Conservation (phyloP, 2,888 invertebrate genomes). For the Chloromyia formosa region DNA sequence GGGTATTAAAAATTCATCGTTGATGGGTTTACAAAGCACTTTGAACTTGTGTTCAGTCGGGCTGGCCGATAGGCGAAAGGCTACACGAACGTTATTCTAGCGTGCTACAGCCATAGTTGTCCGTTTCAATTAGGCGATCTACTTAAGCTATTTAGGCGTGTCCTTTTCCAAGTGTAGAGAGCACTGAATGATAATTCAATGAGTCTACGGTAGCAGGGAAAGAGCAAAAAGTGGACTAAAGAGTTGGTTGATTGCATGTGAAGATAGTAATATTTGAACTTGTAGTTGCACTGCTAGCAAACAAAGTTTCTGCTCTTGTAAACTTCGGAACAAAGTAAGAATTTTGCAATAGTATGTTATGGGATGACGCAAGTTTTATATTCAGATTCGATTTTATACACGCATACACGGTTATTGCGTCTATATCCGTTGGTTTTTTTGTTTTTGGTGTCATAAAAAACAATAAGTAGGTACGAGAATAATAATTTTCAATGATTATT, state of each 20-base stretch:
- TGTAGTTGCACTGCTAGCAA: too few species aligned
- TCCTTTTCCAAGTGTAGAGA: background rate
- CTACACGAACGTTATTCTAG: background rate
- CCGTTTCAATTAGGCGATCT: conserved; percentile 43
- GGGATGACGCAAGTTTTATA: too few species aligned
- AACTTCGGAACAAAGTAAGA: too few species aligned
- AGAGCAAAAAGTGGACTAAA: background rate
- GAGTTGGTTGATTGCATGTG: background rate
- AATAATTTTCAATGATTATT: too few species aligned
- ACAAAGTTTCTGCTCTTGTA: too few species aligned
- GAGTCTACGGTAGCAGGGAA: conserved; percentile 11
- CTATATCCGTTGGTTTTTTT: too few species aligned
- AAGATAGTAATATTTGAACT: background rate
- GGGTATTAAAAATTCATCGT: conserved; percentile 45
- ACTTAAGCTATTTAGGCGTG: conserved; percentile 26
- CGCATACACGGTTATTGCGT: too few species aligned
- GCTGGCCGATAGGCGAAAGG: background rate
- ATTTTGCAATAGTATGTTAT: too few species aligned
- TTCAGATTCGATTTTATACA: too few species aligned
- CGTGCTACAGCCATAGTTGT: conserved; percentile 34
- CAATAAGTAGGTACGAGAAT: too few species aligned
- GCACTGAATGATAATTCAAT: conserved; percentile 43
- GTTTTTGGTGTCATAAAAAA: too few species aligned
- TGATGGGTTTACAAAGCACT: conserved; percentile 44
- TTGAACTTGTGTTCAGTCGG: conserved; percentile 9